A percentile compares a stretch with the other conserved stretches of the same genome.
These are phyloP conservation scores for Pocillopora grandis DNA, from an alignment of 92 coral and sea anemone species.

Conservation along the genomic window DNA sequence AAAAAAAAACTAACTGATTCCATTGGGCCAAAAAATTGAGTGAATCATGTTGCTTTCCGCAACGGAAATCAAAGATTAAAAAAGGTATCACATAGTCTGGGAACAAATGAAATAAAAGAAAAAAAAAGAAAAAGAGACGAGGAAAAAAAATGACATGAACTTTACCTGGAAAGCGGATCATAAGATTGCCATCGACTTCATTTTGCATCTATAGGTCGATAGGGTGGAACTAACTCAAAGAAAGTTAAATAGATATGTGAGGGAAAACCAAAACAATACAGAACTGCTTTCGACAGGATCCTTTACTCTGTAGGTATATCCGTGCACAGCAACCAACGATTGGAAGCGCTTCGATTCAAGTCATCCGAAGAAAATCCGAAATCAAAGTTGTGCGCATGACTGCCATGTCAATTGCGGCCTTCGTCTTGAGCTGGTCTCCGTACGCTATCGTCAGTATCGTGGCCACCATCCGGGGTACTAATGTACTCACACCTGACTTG, in stretches of 20 bases:
- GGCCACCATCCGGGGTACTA: slow-evolving; percentile 36
- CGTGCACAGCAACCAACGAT: background rate
- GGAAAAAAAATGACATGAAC: too few relatives aligned
- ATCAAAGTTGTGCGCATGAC: slow-evolving; percentile 67
- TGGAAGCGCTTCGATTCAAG: background rate
- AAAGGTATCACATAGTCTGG: too few relatives aligned
- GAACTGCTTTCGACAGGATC: background rate
- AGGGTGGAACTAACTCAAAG: background rate
- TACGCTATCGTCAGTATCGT: slow-evolving; percentile 56
- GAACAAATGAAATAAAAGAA: too few relatives aligned
- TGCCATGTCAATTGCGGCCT: slow-evolving; percentile 38
- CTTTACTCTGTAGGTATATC: background rate
- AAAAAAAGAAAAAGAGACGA: too few relatives aligned
- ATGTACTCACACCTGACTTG: slow-evolving; percentile 36
- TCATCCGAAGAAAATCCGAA: slow-evolving; percentile 38
- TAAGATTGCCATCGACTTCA: too few relatives aligned
- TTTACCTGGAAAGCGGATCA: too few relatives aligned
- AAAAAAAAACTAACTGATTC: too few relatives aligned
- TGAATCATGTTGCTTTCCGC: too few relatives aligned
- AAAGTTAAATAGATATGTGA: background rate
- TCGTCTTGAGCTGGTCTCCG: slow-evolving; percentile 64
- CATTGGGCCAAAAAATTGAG: too few relatives aligned
- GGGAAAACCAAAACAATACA: background rate
- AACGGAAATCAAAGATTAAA: too few relatives aligned
- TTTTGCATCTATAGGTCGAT: too few relatives aligned